Conservation (phyloP, 2,797 vertebrate genomes). For the Macroramphosus scolopax region DNA sequence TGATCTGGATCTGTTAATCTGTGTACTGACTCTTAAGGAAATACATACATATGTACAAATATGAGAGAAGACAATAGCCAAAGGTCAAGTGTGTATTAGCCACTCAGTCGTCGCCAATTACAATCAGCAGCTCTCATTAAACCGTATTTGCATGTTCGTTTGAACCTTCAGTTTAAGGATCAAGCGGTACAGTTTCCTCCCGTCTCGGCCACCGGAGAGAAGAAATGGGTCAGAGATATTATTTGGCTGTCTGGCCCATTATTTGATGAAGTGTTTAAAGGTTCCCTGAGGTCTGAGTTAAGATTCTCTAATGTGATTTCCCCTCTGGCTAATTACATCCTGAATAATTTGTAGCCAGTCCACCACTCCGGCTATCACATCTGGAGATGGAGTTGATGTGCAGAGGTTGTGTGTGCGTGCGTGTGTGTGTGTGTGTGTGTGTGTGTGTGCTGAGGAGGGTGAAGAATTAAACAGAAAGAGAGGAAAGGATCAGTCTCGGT, state of each 20-base stretch:
- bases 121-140: constrained; percentile 13
- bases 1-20: too few relatives aligned
- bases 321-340: constrained; percentile 65
- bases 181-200: constrained; percentile 21
- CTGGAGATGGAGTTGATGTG: constrained; percentile 32
- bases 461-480: constrained; percentile 30
- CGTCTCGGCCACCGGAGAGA: constrained; percentile 17
- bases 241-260: constrained; percentile 50
- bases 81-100: too few relatives aligned
- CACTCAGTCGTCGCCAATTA: too few relatives aligned
- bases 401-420: constrained; percentile 2
- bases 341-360: constrained; percentile 67
- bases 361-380: constrained; percentile 45
- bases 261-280: constrained; percentile 65
- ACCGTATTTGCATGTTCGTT: constrained; percentile 5
- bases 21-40: too few relatives aligned
- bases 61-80: too few relatives aligned
- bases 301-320: constrained; percentile 64
- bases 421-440: constrained; percentile 12
- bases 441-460: constrained; percentile 27
- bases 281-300: constrained; percentile 61
- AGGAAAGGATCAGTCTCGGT: constrained; percentile 37
- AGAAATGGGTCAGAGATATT: constrained; percentile 62
- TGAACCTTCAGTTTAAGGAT: constrained; percentile 17
- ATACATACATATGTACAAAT: too few relatives aligned